Percentiles rank a stretch among this genome's conserved stretches.
These are phyloP conservation scores for Agonopterix subpropinquella DNA, from an alignment of 2,888 invertebrate species.

Conservation along the genomic window DNA sequence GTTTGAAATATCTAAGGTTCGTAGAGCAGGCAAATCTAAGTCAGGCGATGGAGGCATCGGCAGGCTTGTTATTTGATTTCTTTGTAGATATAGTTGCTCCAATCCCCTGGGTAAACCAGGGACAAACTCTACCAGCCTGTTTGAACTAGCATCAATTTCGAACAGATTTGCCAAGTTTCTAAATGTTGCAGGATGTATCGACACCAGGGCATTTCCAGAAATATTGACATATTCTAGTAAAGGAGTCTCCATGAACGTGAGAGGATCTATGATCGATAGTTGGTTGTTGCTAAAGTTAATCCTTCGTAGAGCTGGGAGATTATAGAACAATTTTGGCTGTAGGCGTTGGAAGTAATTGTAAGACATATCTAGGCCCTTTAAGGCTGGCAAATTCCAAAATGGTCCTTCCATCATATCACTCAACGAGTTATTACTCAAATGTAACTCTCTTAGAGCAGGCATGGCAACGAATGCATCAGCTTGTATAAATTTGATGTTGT, in stretches of 20 bases:
- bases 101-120: slow-evolving; percentile 85
- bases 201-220: slow-evolving; percentile 82
- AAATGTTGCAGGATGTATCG: slow-evolving; percentile 85
- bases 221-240: slow-evolving; percentile 87
- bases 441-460: slow-evolving; percentile 88
- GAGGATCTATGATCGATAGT: slow-evolving; percentile 81
- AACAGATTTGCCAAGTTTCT: slow-evolving; percentile 83
- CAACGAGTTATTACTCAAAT: slow-evolving; percentile 89
- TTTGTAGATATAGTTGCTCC: slow-evolving; percentile 82
- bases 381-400: slow-evolving; percentile 88
- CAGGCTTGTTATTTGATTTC: slow-evolving; percentile 81
- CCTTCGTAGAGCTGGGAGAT: slow-evolving; percentile 84
- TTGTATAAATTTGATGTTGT: slow-evolving; percentile 83
- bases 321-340: slow-evolving; percentile 82
- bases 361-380: slow-evolving; percentile 89
- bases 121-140: slow-evolving; percentile 83
- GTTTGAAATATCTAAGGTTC: slow-evolving; percentile 83
- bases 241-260: slow-evolving; percentile 82
- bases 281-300: slow-evolving; percentile 87
- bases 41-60: slow-evolving; percentile 80
- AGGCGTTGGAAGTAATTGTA: slow-evolving; percentile 83
- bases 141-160: slow-evolving; percentile 85
- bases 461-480: slow-evolving; percentile 88
- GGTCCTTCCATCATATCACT: slow-evolving; percentile 83
- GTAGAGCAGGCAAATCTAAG: slow-evolving; percentile 82